Evolutionary conservation across 2,797 vertebrate species (phyloP).

Genomic region (Urocyon cinereoargenteus): DNA sequence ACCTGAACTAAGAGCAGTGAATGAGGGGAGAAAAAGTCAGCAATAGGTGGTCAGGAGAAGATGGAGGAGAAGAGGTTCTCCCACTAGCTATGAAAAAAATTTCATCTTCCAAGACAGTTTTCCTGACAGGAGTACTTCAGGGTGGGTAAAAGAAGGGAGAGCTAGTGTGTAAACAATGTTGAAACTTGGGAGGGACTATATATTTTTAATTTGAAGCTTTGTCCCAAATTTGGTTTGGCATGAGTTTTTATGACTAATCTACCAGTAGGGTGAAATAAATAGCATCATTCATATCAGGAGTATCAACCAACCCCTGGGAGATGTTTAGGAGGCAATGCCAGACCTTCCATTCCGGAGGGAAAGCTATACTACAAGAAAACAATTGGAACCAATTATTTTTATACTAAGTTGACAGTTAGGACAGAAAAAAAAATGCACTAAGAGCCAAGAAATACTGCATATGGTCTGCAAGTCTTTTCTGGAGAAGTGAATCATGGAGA

Average conservation of each 20-base stretch:
- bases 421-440: slow-evolving; percentile 43
- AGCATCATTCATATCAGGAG: slow-evolving; percentile 72
- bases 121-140: slow-evolving; percentile 39
- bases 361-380: slow-evolving; percentile 48
- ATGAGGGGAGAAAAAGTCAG: not conserved
- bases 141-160: slow-evolving; percentile 42
- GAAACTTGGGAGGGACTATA: slow-evolving; percentile 59
- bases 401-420: slow-evolving; percentile 64
- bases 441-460: slow-evolving; percentile 53
- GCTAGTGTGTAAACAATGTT: slow-evolving; percentile 54
- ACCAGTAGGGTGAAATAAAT: slow-evolving; percentile 73
- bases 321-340: not conserved
- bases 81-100: not conserved
- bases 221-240: slow-evolving; percentile 75
- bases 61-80: not conserved
- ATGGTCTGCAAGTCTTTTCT: slow-evolving; percentile 51
- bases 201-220: slow-evolving; percentile 70
- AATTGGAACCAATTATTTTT: slow-evolving; percentile 71
- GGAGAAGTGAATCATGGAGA: slow-evolving; percentile 48
- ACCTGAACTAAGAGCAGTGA: not conserved
- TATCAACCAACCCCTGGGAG: slow-evolving; percentile 58
- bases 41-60: not conserved
- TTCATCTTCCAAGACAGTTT: not conserved
- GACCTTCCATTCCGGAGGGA: slow-evolving; percentile 43
- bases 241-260: slow-evolving; percentile 73